Evolutionary conservation across 2,113 vertebrate genomes (phyloP), one percentile per base, ranked within the genome.

Genomic region (Alligator sinensis): DNA sequence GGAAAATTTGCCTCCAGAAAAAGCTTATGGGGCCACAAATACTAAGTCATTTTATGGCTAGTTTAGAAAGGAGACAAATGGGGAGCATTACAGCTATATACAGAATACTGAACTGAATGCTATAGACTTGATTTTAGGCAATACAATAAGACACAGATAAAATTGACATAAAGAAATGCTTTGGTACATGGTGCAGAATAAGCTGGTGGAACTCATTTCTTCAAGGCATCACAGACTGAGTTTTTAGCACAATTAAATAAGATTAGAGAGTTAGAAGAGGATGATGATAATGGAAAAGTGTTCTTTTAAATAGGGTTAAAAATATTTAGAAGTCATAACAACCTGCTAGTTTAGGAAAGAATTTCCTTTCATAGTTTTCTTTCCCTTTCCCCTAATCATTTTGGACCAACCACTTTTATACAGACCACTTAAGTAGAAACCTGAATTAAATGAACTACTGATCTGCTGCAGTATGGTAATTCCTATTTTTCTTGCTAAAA

Each of bases 101-200:
- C 57, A 84, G 91, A 93, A 92, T 84, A 80, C 79, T 75, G 60
- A 38, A 24, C 80, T 84, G 77, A 54, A 55, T 55, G 30, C 19
- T 19, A 12, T 34, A 70, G n/a, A 34, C n/a, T 21, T 21, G 66
- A 30, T 70, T 21, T 21, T 47, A 24, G 86, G 63, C 75, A 81
- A 89, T 82, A 88, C 27, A 93, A 83, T 90, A 80, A 90, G 74
- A 13, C 22, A 5, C n/a, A 38, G 38, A 90, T 90, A 92, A 84
- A 59, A 28, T 25, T 62, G 87, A 84, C 89, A 87, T 78, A 63
- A 81, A 34, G 75, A 61, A 19, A 17, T 0, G 0, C 10, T 28
- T 91, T 95, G 93, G 91, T 64, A 83, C 47, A 27, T 3, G 27
- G 57, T n/a, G 63, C 22, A 18, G 55, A 82, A 28, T 25, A 55